Conservation (phyloP, 2,113 vertebrate genomes). For the Gnathonemus longibarbis region DNA sequence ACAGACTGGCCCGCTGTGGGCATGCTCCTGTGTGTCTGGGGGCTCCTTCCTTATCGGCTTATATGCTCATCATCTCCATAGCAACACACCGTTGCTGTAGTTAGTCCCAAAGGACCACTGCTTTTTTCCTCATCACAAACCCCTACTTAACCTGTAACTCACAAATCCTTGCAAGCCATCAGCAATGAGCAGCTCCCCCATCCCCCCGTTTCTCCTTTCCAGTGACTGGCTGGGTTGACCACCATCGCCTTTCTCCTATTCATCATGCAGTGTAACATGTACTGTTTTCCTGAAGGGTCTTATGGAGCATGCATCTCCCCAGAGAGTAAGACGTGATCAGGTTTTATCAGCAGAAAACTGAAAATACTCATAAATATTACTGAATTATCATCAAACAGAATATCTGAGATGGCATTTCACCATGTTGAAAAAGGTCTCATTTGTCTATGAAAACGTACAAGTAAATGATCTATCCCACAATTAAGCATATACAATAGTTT, state of each 20-base stretch:
- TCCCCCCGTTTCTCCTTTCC: background rate
- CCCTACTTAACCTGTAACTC: background rate
- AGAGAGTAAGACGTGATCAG: background rate
- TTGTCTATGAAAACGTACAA: background rate
- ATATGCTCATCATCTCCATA: background rate
- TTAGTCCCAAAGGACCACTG: conserved; percentile 12
- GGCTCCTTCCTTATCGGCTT: background rate
- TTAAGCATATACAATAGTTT: background rate
- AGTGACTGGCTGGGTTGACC: background rate
- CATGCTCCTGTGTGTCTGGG: background rate
- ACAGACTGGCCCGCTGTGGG: background rate
- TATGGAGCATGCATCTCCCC: background rate
- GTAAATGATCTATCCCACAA: background rate
- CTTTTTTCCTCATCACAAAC: conserved; percentile 25
- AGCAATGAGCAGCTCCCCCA: background rate
- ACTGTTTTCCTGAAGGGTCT: background rate
- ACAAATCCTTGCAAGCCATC: background rate
- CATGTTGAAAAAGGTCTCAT: background rate
- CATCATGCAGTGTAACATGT: background rate
- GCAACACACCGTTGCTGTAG: background rate
- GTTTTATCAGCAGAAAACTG: background rate
- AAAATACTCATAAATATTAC: background rate
- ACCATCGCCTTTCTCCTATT: background rate
- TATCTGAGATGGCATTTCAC: background rate
- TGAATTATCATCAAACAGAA: background rate